phyloP scores from a whole-genome alignment of 1,140 invertebrate species.

The Epicauta chinensis region DNA sequence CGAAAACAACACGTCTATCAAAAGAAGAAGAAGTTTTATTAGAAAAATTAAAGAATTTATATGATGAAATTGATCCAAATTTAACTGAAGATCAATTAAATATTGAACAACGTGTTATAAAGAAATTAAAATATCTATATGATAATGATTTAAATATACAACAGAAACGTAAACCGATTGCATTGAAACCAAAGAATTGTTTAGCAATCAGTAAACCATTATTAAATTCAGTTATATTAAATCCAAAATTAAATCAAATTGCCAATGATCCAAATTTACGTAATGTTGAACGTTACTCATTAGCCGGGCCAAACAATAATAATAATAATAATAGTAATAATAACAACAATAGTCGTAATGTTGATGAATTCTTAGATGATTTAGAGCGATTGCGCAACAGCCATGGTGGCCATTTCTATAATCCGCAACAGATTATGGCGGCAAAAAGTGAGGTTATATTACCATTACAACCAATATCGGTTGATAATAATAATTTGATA shows the following conservation, averaged over 20 bases:
- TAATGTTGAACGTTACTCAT: background rate
- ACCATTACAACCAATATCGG: too few species aligned
- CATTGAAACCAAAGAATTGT: slow-evolving; percentile 30
- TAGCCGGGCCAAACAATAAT: too few species aligned
- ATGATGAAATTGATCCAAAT: slow-evolving; percentile 31
- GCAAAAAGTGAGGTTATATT: too few species aligned
- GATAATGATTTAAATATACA: slow-evolving; percentile 21
- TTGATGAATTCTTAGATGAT: too few species aligned
- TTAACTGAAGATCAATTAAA: slow-evolving; percentile 28
- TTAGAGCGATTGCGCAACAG: too few species aligned
- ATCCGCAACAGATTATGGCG: too few species aligned
- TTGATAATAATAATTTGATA: too few species aligned
- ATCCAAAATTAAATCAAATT: slow-evolving; percentile 31
- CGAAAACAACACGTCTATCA: slow-evolving; percentile 13
- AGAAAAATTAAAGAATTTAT: slow-evolving; percentile 26
- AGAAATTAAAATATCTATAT: slow-evolving; percentile 32
- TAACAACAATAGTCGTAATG: too few species aligned
- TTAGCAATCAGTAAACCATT: slow-evolving; percentile 37
- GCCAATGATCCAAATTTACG: slow-evolving; percentile 21
- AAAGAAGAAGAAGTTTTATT: slow-evolving; percentile 31
- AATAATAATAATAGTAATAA: too few species aligned
- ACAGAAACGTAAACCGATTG: slow-evolving; percentile 25
- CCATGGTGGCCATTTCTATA: too few species aligned
- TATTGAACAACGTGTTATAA: slow-evolving; percentile 30
- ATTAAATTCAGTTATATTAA: slow-evolving; percentile 31